Evolutionary conservation across 2,113 vertebrate species (phyloP).

Genomic region (Kryptolebias marmoratus): DNA sequence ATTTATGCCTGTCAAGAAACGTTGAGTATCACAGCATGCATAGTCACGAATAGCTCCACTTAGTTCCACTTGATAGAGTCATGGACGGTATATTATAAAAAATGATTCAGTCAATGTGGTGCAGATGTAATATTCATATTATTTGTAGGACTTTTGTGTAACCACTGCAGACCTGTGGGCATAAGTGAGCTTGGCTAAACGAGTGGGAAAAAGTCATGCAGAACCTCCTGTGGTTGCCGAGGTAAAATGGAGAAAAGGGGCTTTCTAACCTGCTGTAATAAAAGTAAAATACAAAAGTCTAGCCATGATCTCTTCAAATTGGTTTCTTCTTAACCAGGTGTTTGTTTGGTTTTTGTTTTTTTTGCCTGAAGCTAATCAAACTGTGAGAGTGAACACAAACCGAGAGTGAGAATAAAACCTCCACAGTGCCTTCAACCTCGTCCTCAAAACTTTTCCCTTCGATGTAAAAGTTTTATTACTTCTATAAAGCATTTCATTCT

Average conservation of each 20-base stretch:
- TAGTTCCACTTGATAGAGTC: slow-evolving; percentile 4
- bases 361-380: too few relatives aligned
- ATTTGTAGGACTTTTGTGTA: not conserved
- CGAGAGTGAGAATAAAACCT: too few relatives aligned
- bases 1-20: slow-evolving; percentile 22
- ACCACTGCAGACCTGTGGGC: not conserved
- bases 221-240: not conserved
- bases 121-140: not conserved
- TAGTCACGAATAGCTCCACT: slow-evolving; percentile 12
- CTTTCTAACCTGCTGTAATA: not conserved
- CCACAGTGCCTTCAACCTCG: too few relatives aligned
- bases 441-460: too few relatives aligned
- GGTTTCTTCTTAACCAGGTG: not conserved
- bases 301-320: not conserved
- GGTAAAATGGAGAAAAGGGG: not conserved
- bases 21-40: slow-evolving; percentile 23
- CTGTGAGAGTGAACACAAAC: too few relatives aligned
- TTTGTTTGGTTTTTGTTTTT: too few relatives aligned
- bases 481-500: too few relatives aligned
- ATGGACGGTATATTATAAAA: not conserved
- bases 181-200: not conserved
- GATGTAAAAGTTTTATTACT: too few relatives aligned
- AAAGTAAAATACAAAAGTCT: not conserved
- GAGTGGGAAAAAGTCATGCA: not conserved
- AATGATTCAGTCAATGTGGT: slow-evolving; percentile 1